Conservation (phyloP, 1,140 invertebrate genomes). For the Stegodyphus mimosarum region DNA sequence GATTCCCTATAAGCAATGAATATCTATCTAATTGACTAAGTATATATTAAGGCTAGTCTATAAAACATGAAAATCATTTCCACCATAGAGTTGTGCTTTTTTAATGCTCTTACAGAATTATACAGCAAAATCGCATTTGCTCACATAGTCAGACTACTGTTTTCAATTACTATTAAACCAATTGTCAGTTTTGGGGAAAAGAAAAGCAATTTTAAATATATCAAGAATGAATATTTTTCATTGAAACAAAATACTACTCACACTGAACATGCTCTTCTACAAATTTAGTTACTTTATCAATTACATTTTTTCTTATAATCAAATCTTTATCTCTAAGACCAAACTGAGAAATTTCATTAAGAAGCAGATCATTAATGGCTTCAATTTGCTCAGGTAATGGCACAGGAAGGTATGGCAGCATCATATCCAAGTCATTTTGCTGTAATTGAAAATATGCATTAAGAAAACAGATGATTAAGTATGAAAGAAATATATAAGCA, state of each 20-base stretch:
- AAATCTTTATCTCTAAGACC: slow-evolving; percentile 16
- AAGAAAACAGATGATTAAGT: not conserved
- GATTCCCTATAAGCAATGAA: too few species aligned
- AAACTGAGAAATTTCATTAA: not conserved
- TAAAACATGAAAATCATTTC: too few species aligned
- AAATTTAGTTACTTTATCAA: slow-evolving; percentile 14
- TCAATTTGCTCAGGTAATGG: slow-evolving; percentile 23
- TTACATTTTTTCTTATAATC: not conserved
- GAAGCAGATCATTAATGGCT: slow-evolving; percentile 27
- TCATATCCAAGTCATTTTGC: slow-evolving; percentile 38
- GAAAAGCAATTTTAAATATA: not conserved
- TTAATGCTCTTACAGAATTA: too few species aligned
- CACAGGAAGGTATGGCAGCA: slow-evolving; percentile 35
- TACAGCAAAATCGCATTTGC: too few species aligned
- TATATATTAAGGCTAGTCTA: too few species aligned
- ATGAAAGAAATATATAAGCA: not conserved
- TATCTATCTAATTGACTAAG: too few species aligned
- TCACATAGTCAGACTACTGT: too few species aligned
- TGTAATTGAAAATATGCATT: not conserved
- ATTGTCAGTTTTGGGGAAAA: not conserved
- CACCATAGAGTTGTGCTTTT: too few species aligned
- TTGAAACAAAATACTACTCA: not conserved
- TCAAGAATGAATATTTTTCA: not conserved
- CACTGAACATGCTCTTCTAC: slow-evolving; percentile 14
- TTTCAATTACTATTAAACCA: too few species aligned